Percentiles rank a stretch among this genome's conserved stretches.
phyloP scores from a whole-genome alignment of 2,888 invertebrate genomes.

The Nomada ferruginata region DNA sequence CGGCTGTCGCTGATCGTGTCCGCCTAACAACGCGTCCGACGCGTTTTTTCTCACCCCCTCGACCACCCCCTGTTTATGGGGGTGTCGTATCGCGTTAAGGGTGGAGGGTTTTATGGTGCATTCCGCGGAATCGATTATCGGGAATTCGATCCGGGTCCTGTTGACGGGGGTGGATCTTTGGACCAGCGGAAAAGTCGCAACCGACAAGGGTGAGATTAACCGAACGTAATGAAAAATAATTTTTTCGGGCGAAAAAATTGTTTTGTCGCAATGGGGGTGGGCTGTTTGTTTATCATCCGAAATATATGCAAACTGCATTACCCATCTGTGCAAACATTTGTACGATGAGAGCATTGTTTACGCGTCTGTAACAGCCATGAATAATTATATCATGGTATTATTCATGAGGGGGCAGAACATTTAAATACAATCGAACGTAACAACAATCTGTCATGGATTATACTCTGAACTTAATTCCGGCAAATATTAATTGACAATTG shows the following conservation, averaged over 20 bases:
- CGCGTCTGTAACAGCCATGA: constrained; percentile 2
- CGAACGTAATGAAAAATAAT: too few species aligned
- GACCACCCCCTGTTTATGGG: constrained; percentile 6
- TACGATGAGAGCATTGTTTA: not conserved
- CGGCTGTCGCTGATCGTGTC: constrained; percentile 52
- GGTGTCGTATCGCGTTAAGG: not conserved
- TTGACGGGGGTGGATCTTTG: too few species aligned
- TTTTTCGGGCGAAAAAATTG: too few species aligned
- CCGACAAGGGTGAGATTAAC: too few species aligned
- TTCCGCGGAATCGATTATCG: too few species aligned
- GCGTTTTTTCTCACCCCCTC: constrained; percentile 25
- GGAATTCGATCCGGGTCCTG: too few species aligned
- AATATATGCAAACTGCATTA: not conserved
- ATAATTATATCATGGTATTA: constrained; percentile 23
- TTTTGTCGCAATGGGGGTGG: too few species aligned
- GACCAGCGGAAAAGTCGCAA: too few species aligned
- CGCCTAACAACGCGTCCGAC: constrained; percentile 38
- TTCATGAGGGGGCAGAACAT: not conserved
- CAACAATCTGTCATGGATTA: constrained; percentile 26
- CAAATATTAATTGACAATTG: constrained; percentile 27
- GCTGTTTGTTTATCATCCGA: not conserved
- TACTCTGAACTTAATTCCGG: constrained; percentile 15
- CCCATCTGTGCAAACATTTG: constrained; percentile 7
- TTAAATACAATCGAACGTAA: constrained; percentile 16
- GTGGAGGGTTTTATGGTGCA: too few species aligned